phyloP scores from a whole-genome alignment of 2,113 vertebrate species.

The Hepsetus odoe region DNA sequence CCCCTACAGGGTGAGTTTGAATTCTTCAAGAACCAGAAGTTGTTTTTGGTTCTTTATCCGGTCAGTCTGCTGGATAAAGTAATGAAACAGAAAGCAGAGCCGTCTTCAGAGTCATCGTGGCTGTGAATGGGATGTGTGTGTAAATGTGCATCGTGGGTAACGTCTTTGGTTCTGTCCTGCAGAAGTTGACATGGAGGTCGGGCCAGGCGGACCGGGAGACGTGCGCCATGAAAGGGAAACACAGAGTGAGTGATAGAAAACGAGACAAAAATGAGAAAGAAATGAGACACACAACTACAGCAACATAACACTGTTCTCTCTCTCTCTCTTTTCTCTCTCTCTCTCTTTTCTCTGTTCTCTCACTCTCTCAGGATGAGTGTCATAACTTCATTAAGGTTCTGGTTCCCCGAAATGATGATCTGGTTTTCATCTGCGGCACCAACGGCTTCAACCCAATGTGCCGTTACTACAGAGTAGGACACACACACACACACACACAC shows the following conservation, averaged over 20 bases:
- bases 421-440: constrained; percentile 97
- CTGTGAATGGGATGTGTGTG: constrained; percentile 60
- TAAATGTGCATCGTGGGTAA: constrained; percentile 51
- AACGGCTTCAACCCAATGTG: constrained; percentile 99
- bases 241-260: constrained; percentile 81
- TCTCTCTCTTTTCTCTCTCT: not conserved
- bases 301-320: not conserved
- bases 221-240: constrained; percentile 97
- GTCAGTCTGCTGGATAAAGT: no score
- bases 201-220: constrained; percentile 91
- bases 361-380: constrained; percentile 89
- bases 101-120: not conserved
- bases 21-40: no score
- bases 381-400: constrained; percentile 99
- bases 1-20: constrained; percentile 91
- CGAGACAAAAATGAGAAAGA: not conserved
- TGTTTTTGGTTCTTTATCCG: no score
- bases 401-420: constrained; percentile 95
- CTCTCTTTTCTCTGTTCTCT: constrained; percentile 10
- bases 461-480: constrained; percentile 95
- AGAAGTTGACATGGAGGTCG: constrained; percentile 97
- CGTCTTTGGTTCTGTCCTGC: constrained; percentile 52
- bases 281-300: constrained; percentile 11
- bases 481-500: not conserved
- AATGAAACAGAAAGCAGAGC: no score